Evolutionary conservation across 2,888 invertebrate species (phyloP).

Genomic region (Lissonota sp.): DNA sequence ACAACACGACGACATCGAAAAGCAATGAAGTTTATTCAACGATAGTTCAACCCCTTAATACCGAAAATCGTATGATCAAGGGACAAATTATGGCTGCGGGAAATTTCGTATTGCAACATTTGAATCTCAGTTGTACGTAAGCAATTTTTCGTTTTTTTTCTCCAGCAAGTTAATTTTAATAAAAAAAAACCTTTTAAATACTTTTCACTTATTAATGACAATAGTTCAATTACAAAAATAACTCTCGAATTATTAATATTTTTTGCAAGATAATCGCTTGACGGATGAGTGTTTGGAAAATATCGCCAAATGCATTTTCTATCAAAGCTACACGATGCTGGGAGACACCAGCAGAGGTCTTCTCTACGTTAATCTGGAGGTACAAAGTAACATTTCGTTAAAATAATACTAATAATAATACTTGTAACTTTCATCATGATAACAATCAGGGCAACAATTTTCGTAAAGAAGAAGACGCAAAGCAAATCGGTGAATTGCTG

Average conservation of each 20-base stretch:
- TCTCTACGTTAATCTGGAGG: conserved; percentile 67
- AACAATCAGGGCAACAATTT: conserved; percentile 66
- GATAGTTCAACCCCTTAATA: conserved; percentile 77
- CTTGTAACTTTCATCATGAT: conserved; percentile 6
- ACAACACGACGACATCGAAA: conserved; percentile 24
- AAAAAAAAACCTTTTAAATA: not conserved
- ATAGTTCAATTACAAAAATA: not conserved
- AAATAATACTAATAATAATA: not conserved
- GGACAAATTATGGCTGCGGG: conserved; percentile 76
- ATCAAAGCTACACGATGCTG: conserved; percentile 73
- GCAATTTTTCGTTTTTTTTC: conserved; percentile 20
- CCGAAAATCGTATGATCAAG: conserved; percentile 73
- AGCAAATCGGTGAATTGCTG: conserved; percentile 61
- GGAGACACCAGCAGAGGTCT: conserved; percentile 68
- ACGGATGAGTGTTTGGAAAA: conserved; percentile 67
- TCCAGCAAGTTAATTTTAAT: not conserved
- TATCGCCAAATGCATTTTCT: conserved; percentile 71
- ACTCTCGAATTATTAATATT: conserved; percentile 28
- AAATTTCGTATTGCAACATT: conserved; percentile 77
- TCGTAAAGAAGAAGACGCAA: conserved; percentile 32
- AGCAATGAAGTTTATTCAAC: not conserved
- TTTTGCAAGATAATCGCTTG: conserved; percentile 73
- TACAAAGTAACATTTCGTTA: conserved; percentile 37
- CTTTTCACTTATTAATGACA: not conserved
- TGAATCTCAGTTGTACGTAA: conserved; percentile 80